phyloP scores from a whole-genome alignment of 2,888 invertebrate species.

The Alviniconcha strummeri region DNA sequence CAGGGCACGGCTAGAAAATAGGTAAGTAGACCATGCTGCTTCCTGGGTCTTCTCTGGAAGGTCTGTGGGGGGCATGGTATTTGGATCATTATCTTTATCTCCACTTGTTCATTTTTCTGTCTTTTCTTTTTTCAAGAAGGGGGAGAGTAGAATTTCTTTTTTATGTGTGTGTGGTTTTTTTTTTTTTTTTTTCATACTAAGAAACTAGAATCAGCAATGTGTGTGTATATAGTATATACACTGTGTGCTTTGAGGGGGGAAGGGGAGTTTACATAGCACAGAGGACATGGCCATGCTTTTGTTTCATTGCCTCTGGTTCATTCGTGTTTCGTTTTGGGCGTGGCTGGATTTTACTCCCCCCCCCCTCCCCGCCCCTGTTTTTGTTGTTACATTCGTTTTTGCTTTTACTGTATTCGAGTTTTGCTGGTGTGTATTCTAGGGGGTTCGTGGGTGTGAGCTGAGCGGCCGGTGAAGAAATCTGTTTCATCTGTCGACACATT shows the following conservation, averaged over 20 bases:
- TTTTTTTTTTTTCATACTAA: not conserved
- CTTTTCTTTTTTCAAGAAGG: not conserved
- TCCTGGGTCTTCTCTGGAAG: too few relatives aligned
- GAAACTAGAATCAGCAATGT: not conserved
- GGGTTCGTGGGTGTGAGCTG: too few relatives aligned
- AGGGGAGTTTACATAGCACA: not conserved
- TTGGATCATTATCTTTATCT: not conserved
- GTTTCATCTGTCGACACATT: too few relatives aligned
- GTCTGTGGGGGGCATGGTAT: not conserved
- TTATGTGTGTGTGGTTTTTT: not conserved
- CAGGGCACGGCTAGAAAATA: too few relatives aligned
- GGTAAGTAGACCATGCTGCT: too few relatives aligned
- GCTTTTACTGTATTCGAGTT: too few relatives aligned
- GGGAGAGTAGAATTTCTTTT: not conserved
- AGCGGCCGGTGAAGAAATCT: too few relatives aligned
- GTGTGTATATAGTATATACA: not conserved
- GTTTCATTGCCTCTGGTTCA: too few relatives aligned
- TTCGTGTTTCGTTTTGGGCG: too few relatives aligned
- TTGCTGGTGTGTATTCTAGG: too few relatives aligned
- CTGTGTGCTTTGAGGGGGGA: not conserved
- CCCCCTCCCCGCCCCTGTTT: not conserved
- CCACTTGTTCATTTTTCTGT: not conserved
- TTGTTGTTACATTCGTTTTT: not conserved
- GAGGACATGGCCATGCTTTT: too few relatives aligned
- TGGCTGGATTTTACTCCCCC: too few relatives aligned